Evolutionary conservation across 37 sponge, comb jelly and placozoan species (phyloP).

Genomic region (Corticium candelabrum): DNA sequence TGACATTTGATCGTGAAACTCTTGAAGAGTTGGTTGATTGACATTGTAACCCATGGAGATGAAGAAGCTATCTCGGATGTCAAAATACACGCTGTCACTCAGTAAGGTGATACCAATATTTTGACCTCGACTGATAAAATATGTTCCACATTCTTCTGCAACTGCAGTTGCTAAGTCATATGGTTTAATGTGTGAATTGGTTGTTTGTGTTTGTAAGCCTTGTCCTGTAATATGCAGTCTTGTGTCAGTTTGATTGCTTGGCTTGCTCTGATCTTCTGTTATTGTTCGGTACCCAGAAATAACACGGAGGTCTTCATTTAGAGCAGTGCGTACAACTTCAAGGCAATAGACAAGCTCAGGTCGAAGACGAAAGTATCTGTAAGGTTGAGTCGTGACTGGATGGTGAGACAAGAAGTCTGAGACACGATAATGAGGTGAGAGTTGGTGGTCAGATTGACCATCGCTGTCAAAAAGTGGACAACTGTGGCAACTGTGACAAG

Average conservation of each 20-base stretch:
- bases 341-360: background rate
- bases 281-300: background rate
- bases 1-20: too few relatives aligned
- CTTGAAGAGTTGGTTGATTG: background rate
- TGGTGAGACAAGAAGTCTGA: background rate
- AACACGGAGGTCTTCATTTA: background rate
- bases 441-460: background rate
- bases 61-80: background rate
- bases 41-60: background rate
- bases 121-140: background rate
- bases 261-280: background rate
- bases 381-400: background rate
- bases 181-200: background rate
- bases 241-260: background rate
- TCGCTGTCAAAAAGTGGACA: background rate
- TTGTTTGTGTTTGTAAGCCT: background rate
- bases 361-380: background rate
- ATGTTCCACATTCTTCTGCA: background rate
- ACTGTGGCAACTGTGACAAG: too few relatives aligned
- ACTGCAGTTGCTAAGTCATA: background rate
- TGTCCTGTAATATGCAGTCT: background rate
- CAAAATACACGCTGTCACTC: background rate
- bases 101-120: background rate
- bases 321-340: background rate
- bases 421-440: background rate